Conservation (phyloP, 2,797 vertebrate species). For the Acipenser ruthenus region DNA sequence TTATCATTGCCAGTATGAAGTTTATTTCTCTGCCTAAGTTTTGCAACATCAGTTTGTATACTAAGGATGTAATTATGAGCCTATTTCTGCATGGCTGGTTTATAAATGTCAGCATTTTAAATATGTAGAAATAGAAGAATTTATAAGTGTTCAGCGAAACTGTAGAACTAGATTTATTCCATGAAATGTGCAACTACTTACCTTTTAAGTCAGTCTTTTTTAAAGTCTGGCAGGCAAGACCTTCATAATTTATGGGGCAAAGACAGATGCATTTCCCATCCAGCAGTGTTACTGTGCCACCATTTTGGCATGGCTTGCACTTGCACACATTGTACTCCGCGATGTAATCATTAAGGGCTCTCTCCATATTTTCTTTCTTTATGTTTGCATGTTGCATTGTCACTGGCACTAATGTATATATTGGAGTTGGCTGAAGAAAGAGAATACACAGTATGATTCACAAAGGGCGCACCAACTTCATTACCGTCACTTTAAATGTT, state of each 20-base stretch:
- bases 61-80: too few relatives aligned
- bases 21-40: too few relatives aligned
- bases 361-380: slow-evolving; percentile 66
- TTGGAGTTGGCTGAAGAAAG: slow-evolving; percentile 61
- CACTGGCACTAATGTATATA: slow-evolving; percentile 69
- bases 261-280: slow-evolving; percentile 73
- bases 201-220: slow-evolving; percentile 37
- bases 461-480: background rate
- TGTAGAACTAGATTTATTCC: too few relatives aligned
- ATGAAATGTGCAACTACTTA: slow-evolving; percentile 28
- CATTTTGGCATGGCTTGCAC: slow-evolving; percentile 78
- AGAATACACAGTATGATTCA: background rate
- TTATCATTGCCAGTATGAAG: too few relatives aligned
- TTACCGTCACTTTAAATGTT: background rate
- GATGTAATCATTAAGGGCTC: slow-evolving; percentile 65
- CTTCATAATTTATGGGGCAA: slow-evolving; percentile 57
- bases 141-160: too few relatives aligned
- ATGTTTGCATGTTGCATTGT: slow-evolving; percentile 47
- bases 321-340: slow-evolving; percentile 72
- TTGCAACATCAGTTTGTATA: too few relatives aligned
- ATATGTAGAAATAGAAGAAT: too few relatives aligned
- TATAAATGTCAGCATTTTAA: too few relatives aligned
- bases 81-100: too few relatives aligned
- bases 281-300: slow-evolving; percentile 63
- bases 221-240: slow-evolving; percentile 66